A percentile compares a stretch with the other conserved stretches of the same genome.
These are phyloP conservation scores for Orycteropus afer DNA, from an alignment of 2,113 vertebrate species.

Conservation along the genomic window DNA sequence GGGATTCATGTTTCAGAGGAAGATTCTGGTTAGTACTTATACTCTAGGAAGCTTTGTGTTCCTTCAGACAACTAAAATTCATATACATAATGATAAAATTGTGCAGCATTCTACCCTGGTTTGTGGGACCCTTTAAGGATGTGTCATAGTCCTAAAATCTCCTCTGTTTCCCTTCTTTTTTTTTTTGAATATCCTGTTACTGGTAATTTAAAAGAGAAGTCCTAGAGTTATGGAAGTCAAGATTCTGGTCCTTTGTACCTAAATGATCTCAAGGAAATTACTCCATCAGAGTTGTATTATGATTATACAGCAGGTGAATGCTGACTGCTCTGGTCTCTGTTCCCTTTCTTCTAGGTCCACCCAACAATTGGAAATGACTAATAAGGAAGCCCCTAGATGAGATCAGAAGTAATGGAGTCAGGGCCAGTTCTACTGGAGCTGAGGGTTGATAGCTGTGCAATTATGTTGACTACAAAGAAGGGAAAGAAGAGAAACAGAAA, in stretches of 20 bases:
- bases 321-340: not conserved
- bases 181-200: not conserved
- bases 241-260: slow-evolving; percentile 11
- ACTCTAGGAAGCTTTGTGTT: slow-evolving; percentile 3
- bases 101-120: not conserved
- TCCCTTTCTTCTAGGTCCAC: not conserved
- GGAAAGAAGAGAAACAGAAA: slow-evolving; percentile 50
- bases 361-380: not conserved
- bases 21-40: slow-evolving; percentile 17
- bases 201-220: not conserved
- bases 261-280: not conserved
- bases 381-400: not conserved
- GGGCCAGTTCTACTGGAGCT: not conserved
- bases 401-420: slow-evolving; percentile 9
- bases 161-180: not conserved
- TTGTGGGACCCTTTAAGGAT: not conserved
- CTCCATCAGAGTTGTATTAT: not conserved
- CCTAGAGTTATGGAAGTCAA: not conserved
- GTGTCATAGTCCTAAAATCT: not conserved
- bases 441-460: not conserved
- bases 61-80: slow-evolving; percentile 5
- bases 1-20: not conserved
- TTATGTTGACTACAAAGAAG: slow-evolving; percentile 25
- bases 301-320: not conserved
- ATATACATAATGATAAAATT: not conserved